A percentile compares a stretch with the other conserved stretches of the same genome.
Conservation (phyloP, 2,888 invertebrate genomes). For the Phrixothrix hirtus region DNA sequence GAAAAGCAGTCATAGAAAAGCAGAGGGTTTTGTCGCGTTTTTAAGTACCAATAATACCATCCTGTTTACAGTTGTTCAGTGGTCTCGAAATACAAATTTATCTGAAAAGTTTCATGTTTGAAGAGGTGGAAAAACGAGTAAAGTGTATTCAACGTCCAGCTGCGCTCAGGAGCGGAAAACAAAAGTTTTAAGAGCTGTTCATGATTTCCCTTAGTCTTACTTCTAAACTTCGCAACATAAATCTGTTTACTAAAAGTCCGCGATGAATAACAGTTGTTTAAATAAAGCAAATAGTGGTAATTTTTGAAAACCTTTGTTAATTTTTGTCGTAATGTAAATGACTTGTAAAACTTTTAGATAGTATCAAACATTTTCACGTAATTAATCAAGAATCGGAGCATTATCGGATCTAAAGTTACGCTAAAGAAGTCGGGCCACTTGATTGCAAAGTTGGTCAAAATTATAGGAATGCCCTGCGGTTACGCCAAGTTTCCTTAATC, state of each 20-base stretch:
- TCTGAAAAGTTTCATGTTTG: conserved; percentile 37
- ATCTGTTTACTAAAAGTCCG: conserved; percentile 22
- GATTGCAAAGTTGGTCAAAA: conserved; percentile 34
- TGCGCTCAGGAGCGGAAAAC: conserved; percentile 36
- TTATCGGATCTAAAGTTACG: conserved; percentile 20
- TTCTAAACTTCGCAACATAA: conserved; percentile 29
- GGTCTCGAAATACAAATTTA: conserved; percentile 37
- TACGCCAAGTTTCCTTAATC: conserved; percentile 25
- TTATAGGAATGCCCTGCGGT: conserved; percentile 33
- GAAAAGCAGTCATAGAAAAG: too few relatives aligned
- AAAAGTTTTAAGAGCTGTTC: conserved; percentile 37
- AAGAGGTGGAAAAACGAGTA: conserved; percentile 36
- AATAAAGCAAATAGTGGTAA: conserved; percentile 10
- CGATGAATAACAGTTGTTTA: conserved; percentile 12
- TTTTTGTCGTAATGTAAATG: conserved; percentile 15
- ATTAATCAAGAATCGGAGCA: conserved; percentile 25
- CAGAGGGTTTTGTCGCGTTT: conserved; percentile 15
- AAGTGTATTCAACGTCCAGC: conserved; percentile 34
- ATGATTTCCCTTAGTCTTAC: conserved; percentile 31
- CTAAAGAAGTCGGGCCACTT: conserved; percentile 23
- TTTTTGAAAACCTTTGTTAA: conserved; percentile 2
- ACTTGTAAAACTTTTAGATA: conserved; percentile 15
- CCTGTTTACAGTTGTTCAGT: conserved; percentile 32
- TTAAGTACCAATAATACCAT: conserved; percentile 27
- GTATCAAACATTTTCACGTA: conserved; percentile 22